A percentile compares a stretch with the other conserved stretches of the same genome.
Evolutionary conservation across 2,113 vertebrate species (phyloP).

Genomic region (Gorsachius goisagi): DNA sequence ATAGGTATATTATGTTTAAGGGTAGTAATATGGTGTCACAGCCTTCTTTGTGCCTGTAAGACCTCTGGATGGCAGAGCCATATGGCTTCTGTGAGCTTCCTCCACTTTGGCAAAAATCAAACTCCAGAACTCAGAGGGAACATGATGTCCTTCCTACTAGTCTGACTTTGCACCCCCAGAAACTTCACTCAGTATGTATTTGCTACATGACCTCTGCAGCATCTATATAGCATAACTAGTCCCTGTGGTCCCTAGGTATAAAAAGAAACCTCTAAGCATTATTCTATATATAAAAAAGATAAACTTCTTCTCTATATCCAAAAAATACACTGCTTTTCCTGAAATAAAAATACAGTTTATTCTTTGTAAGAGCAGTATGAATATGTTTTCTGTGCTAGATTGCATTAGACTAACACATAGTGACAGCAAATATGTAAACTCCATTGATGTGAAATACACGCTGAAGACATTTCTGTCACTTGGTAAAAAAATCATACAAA

Average conservation of each 20-base stretch:
- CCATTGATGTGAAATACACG: background rate
- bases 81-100: background rate
- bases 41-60: background rate
- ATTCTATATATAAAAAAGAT: background rate
- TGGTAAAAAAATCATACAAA: background rate
- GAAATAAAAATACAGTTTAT: background rate
- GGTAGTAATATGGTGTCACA: fast-evolving
- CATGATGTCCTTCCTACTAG: background rate
- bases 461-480: background rate
- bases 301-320: background rate
- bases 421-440: background rate
- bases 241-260: no score
- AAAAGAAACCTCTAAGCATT: background rate
- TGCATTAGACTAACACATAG: background rate
- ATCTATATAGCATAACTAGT: background rate
- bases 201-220: background rate
- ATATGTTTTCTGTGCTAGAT: background rate
- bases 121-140: background rate
- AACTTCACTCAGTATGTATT: background rate
- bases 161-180: background rate
- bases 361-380: background rate
- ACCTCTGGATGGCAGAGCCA: background rate
- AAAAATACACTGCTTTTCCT: background rate
- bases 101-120: background rate
- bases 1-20: background rate